Conservation (phyloP, 2,797 vertebrate genomes). For the Lerista edwardsae region DNA sequence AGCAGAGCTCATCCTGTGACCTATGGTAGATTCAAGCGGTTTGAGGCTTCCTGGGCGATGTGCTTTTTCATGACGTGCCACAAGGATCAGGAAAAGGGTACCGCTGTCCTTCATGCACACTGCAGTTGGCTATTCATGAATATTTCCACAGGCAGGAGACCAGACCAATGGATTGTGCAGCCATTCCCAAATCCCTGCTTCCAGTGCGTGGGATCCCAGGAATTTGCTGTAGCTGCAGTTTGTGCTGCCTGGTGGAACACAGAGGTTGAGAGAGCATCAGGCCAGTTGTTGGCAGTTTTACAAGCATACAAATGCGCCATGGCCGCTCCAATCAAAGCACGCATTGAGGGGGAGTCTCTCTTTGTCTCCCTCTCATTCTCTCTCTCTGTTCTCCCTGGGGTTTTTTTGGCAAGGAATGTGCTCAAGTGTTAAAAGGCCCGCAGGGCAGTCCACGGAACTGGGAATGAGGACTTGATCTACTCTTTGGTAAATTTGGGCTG, state of each 20-base stretch:
- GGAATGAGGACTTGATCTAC: constrained; percentile 18
- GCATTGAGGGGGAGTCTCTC: not conserved
- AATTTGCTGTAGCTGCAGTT: constrained; percentile 14
- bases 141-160: constrained; percentile 61
- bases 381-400: not conserved
- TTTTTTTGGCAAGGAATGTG: not conserved
- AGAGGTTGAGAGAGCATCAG: not conserved
- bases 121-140: not conserved
- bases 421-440: not conserved
- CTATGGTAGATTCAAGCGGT: not conserved
- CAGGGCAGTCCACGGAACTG: not conserved
- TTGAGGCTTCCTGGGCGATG: not conserved
- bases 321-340: not conserved
- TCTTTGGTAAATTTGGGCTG: not conserved
- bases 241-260: not conserved
- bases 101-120: constrained; percentile 17
- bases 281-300: not conserved
- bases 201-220: constrained; percentile 20
- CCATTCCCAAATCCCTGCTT: constrained; percentile 4
- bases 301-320: not conserved
- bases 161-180: constrained; percentile 36
- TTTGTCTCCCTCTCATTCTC: not conserved
- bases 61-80: constrained; percentile 30
- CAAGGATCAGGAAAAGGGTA: not conserved
- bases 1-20: too few species aligned